phyloP scores from a whole-genome alignment of 2,113 vertebrate genomes.

The Petaurus breviceps region DNA sequence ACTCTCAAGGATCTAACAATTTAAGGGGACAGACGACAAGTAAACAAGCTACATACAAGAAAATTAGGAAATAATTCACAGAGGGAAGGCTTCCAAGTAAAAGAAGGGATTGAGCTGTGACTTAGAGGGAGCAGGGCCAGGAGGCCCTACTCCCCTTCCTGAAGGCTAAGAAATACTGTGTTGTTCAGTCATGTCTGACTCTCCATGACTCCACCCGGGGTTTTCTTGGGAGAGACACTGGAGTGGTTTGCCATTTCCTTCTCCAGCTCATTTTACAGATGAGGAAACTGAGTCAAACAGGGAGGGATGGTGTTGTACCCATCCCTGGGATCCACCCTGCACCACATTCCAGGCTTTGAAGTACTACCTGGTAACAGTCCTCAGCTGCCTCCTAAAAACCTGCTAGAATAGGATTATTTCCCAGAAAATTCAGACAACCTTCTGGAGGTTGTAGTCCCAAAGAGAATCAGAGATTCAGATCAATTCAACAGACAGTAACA shows the following conservation, averaged over 20 bases:
- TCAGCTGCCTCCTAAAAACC: background rate
- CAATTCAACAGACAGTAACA: background rate
- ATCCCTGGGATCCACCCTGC: conserved; percentile 88
- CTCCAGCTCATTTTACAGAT: background rate
- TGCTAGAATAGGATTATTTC: background rate
- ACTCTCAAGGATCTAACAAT: background rate
- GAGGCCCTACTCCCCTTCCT: no score
- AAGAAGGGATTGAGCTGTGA: background rate
- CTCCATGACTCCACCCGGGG: background rate
- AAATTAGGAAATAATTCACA: background rate
- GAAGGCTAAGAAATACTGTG: background rate
- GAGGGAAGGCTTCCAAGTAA: background rate
- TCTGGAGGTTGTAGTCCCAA: background rate
- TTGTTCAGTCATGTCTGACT: background rate
- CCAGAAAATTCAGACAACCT: background rate
- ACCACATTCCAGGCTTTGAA: conserved; percentile 97
- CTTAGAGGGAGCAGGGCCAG: background rate
- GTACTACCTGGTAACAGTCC: conserved; percentile 88
- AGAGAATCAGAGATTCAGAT: background rate
- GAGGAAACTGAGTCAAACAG: background rate
- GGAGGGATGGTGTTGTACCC: background rate
- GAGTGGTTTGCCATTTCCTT: background rate
- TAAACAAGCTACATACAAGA: background rate
- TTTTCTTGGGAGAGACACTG: background rate
- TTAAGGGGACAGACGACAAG: background rate